These are phyloP conservation scores for Meandrusa payeni DNA, from an alignment of 2,888 invertebrate species.

Conservation along the genomic window DNA sequence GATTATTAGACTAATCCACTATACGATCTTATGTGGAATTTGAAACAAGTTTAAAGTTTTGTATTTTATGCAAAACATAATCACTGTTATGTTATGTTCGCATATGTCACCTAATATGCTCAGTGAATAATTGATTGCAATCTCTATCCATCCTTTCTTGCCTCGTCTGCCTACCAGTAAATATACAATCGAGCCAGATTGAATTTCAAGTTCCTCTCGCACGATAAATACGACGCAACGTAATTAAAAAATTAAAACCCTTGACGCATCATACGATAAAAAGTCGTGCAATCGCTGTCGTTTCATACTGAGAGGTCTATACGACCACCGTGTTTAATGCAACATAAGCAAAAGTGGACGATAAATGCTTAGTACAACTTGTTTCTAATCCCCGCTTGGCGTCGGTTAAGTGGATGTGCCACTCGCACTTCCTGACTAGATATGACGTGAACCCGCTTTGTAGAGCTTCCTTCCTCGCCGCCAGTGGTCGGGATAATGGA, in stretches of 20 bases:
- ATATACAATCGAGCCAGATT: constrained; percentile 1
- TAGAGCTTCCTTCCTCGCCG: constrained; percentile 72
- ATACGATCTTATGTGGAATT: no score
- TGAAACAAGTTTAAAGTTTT: no score
- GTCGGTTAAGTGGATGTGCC: constrained; percentile 51
- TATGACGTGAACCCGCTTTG: constrained; percentile 56
- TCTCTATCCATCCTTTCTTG: no score
- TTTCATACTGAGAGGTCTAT: constrained; percentile 33
- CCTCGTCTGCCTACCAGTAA: no score
- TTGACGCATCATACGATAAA: constrained; percentile 20
- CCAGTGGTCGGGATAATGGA: constrained; percentile 52
- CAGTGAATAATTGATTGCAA: no score
- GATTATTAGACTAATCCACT: no score
- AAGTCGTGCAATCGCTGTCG: constrained; percentile 22
- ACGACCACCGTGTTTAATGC: constrained; percentile 47
- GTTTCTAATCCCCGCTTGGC: constrained; percentile 59
- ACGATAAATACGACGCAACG: constrained; percentile 1
- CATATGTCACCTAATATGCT: no score
- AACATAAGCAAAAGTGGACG: constrained; percentile 38
- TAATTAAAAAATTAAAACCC: constrained; percentile 23
- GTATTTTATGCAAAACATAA: no score
- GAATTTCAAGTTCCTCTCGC: constrained; percentile 10
- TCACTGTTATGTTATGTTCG: no score
- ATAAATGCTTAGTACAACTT: constrained; percentile 51
- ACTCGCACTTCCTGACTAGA: constrained; percentile 67